Base-by-base conservation (phyloP, 2,797 vertebrate genomes). In the Erpetoichthys calabaricus region DNA sequence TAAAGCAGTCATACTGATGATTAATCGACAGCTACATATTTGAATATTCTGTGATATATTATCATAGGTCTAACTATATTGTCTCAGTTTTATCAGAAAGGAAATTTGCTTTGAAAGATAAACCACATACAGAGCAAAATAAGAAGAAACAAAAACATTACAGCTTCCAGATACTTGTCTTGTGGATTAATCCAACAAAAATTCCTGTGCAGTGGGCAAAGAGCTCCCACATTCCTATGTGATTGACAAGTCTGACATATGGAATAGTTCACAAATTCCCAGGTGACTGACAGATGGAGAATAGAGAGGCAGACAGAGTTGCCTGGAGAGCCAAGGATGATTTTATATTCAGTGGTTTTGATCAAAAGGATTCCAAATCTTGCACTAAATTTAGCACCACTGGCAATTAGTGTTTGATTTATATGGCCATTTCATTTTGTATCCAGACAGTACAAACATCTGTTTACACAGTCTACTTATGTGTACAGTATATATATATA, bases 231-330 rank as follows among this genome's bases (percentile, higher is more conserved):
- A 90, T 91, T 89, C 89, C 86, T 82, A 77, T 80, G 84, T 96
- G 93, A 98, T 94, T 98, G 94, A 97, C 94, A 98, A 91, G 89
- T 78, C 89, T 98, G 93, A 97, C 94, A 98, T 95, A 96, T 97
- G 92, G 92, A 96, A 98, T 95, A 97, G 92, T 97, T 97, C 93
- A 98, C 88, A 86, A 91, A 95, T 91, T 92, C 93, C 92, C 93
- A 84, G 86, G 92, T 89, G 94, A 91, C 82, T 83, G 88, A 83
- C 84, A 88, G 90, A 91, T 87, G 87, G 87, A 89, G 87, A 84
- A 83, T 73, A 81, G 84, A 80, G 82, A 85, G 82, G 86, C 78
- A 83, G 88, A 88, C 90, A 90, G 89, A 93, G 86, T 91, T 92
- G 90, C 90, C 90, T 94, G 85, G 80, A 81, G 91, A 92, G 89